phyloP scores from a whole-genome alignment of 2,888 invertebrate genomes.

The Euproctis similis region DNA sequence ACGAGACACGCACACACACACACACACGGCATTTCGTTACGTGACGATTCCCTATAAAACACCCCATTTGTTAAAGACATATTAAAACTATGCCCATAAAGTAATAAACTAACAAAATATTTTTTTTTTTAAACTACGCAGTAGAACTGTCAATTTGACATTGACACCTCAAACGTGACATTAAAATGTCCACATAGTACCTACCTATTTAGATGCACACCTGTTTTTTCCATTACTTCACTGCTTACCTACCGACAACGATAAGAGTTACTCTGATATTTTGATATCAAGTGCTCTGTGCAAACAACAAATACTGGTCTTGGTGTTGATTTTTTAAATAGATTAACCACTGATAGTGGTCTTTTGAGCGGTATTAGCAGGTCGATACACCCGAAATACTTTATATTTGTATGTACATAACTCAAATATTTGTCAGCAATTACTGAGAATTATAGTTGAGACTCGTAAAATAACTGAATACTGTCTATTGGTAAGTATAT shows the following conservation, averaged over 20 bases:
- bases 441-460: conserved; percentile 28
- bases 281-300: conserved; percentile 60
- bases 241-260: conserved; percentile 30
- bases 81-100: neutral
- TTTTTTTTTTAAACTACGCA: neutral
- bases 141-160: conserved; percentile 19
- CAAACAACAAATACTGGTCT: conserved; percentile 47
- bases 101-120: neutral
- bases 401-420: conserved; percentile 2
- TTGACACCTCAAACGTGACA: conserved; percentile 24
- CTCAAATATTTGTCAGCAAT: conserved; percentile 49
- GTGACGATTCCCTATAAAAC: no score
- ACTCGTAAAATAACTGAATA: no score
- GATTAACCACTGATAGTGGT: conserved; percentile 50
- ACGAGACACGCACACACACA: no score
- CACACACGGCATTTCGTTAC: no score
- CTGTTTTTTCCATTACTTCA: conserved; percentile 49
- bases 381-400: conserved; percentile 56
- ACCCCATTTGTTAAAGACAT: no score
- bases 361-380: conserved; percentile 30
- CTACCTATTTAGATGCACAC: conserved; percentile 45
- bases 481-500: no score
- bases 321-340: conserved; percentile 64
- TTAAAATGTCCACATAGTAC: conserved; percentile 29
- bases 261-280: conserved; percentile 41